These are phyloP conservation scores for Saguinus imperator DNA, from an alignment of 2,113 vertebrate genomes.

Conservation along the genomic window DNA sequence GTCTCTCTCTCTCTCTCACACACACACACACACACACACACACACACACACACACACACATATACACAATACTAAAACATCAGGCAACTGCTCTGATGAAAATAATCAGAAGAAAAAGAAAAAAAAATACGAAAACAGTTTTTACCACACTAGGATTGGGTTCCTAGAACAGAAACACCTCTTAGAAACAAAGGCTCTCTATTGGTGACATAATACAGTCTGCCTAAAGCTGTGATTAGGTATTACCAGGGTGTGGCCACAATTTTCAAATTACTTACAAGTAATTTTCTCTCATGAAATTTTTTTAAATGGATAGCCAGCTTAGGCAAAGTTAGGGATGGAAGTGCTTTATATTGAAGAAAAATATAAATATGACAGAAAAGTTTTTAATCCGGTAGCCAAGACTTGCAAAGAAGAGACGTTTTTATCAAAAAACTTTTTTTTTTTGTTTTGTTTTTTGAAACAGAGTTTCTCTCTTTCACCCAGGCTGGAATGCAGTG, in stretches of 20 bases:
- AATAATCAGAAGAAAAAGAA: too few species aligned
- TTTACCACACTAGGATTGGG: not conserved
- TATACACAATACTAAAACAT: too few species aligned
- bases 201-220: not conserved
- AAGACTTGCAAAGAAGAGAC: not conserved
- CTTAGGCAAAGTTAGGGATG: not conserved
- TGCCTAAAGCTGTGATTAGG: constrained; percentile 46
- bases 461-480: too few species aligned
- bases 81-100: too few species aligned
- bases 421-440: not conserved
- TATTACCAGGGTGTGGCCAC: not conserved
- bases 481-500: too few species aligned
- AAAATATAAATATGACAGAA: constrained; percentile 3
- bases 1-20: too few species aligned
- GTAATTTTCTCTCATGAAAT: constrained; percentile 44
- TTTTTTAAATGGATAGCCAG: not conserved
- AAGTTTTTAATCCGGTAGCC: not conserved
- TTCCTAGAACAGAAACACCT: constrained; percentile 7
- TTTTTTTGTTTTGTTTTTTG: too few species aligned
- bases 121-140: not conserved
- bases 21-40: too few species aligned
- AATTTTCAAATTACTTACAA: constrained; percentile 53
- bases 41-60: too few species aligned
- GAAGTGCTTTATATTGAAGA: not conserved
- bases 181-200: not conserved